Evolutionary conservation across 2,888 invertebrate genomes (phyloP).

Genomic region (Hedychridium roseum): DNA sequence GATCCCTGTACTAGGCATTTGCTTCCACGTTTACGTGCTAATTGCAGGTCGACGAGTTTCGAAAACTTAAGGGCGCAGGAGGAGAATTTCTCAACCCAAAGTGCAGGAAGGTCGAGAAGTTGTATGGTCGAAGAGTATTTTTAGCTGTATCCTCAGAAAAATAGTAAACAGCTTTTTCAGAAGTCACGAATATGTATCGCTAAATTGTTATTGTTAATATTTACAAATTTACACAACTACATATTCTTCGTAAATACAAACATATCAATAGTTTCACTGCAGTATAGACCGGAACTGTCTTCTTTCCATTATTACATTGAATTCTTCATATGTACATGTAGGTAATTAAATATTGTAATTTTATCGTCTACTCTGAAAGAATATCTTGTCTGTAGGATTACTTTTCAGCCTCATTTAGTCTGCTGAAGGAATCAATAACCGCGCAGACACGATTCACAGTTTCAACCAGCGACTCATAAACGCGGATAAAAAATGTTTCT

Average conservation of each 20-base stretch:
- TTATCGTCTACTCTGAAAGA: no score
- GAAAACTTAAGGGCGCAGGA: constrained; percentile 35
- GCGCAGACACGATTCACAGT: constrained; percentile 34
- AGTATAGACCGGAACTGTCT: no score
- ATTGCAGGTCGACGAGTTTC: constrained; percentile 42
- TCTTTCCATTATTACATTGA: no score
- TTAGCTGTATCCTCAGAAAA: constrained; percentile 21
- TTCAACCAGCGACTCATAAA: constrained; percentile 33
- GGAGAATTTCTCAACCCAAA: constrained; percentile 36
- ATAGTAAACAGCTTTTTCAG: neutral
- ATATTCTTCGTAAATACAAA: no score
- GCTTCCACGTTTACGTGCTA: no score
- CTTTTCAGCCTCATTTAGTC: constrained; percentile 27
- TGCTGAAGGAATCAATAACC: constrained; percentile 39
- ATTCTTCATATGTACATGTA: no score
- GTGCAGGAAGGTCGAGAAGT: constrained; percentile 25
- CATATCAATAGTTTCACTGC: no score
- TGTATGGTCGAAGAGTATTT: constrained; percentile 39
- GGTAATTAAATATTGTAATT: no score
- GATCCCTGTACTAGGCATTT: no score
- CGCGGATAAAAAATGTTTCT: constrained; percentile 41
- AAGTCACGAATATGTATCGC: neutral
- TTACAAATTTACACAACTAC: no score
- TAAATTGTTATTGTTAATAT: neutral
- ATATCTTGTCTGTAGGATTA: constrained; percentile 2